These are phyloP conservation scores for Lasioglossum marginatum DNA, from an alignment of 2,888 invertebrate species.

Conservation along the genomic window DNA sequence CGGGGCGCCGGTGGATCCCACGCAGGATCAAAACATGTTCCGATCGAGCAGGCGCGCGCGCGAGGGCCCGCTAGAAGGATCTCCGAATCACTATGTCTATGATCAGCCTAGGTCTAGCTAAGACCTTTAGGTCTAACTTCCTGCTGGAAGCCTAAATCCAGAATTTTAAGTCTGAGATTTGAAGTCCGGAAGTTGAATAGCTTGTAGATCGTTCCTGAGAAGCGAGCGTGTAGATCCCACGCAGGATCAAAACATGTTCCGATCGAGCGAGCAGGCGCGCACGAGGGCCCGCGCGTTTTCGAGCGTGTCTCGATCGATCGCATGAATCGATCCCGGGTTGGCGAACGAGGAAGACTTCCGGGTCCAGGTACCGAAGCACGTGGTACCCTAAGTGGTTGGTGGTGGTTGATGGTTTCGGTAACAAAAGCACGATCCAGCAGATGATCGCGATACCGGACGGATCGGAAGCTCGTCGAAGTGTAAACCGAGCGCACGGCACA, in stretches of 20 bases:
- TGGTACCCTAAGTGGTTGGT: constrained; percentile 20
- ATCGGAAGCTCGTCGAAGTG: constrained; percentile 51
- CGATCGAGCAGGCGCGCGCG: constrained; percentile 4
- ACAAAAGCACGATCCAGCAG: constrained; percentile 2
- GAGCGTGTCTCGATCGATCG: constrained; percentile 15
- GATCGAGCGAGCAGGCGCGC: background rate
- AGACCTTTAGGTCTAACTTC: too few relatives aligned
- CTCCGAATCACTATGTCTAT: too few relatives aligned
- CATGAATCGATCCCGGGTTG: background rate
- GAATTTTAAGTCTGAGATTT: background rate
- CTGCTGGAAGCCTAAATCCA: background rate
- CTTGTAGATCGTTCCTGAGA: background rate
- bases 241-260: constrained; percentile 11
- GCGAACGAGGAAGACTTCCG: background rate
- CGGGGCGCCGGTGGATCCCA: background rate
- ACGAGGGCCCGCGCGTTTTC: constrained; percentile 31
- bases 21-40: constrained; percentile 7
- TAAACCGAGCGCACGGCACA: constrained; percentile 68
- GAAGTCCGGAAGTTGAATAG: background rate
- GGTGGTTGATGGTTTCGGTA: constrained; percentile 25
- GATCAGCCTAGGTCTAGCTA: too few relatives aligned
- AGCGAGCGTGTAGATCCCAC: background rate
- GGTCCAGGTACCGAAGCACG: background rate
- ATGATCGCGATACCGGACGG: background rate
- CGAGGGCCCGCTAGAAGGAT: constrained; percentile 1